phyloP scores from a whole-genome alignment of 2,113 vertebrate genomes.

The Scortum barcoo region DNA sequence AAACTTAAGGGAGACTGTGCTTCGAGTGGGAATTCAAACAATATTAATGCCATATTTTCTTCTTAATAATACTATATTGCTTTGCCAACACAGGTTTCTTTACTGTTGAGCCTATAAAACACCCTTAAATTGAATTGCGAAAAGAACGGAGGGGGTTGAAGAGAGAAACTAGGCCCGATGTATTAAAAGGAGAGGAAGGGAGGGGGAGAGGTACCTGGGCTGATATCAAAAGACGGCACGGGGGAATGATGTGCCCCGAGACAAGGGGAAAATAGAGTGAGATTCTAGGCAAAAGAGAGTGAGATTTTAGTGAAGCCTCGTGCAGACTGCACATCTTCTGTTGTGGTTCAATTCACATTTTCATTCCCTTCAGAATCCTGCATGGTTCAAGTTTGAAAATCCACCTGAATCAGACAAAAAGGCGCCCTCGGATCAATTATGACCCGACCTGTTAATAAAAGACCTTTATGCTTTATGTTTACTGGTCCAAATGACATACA shows the following conservation, averaged over 20 bases:
- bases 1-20: neutral
- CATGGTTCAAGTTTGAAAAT: neutral
- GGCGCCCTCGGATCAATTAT: neutral
- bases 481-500: neutral
- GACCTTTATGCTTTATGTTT: neutral
- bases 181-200: neutral
- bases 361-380: too few relatives aligned
- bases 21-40: slow-evolving; percentile 30
- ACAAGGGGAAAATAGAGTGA: neutral
- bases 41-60: slow-evolving; percentile 30
- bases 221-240: neutral
- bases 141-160: neutral
- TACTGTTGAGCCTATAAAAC: slow-evolving; percentile 35
- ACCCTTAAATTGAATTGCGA: slow-evolving; percentile 26
- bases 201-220: neutral
- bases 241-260: neutral
- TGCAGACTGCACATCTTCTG: neutral
- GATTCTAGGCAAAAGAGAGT: neutral
- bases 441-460: neutral
- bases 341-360: neutral
- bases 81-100: slow-evolving; percentile 26
- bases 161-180: neutral
- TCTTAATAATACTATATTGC: slow-evolving; percentile 18
- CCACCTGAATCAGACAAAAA: neutral
- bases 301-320: neutral